Base-by-base conservation (phyloP, 2,888 invertebrate genomes). In the Timandra comae region DNA sequence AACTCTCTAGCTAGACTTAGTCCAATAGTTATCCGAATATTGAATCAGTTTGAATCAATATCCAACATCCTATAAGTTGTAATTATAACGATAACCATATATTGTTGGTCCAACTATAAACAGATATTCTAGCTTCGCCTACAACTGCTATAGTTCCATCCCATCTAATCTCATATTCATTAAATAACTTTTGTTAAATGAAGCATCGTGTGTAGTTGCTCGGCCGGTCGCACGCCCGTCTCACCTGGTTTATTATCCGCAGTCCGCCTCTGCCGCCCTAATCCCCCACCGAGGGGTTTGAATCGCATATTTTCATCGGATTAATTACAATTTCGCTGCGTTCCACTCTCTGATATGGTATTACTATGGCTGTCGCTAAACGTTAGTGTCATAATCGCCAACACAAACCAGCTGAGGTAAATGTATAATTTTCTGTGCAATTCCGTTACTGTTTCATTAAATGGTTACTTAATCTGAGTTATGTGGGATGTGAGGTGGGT, bases 221-320 rank as follows among this genome's bases (percentile, higher is more conserved):
- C 16, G 26, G 35, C 16, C 16, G 26, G 35, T 28, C 9, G 24
- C 9, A 10, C 10, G 24, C 24, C 22, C 24, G 7, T 4, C 8
- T 3, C 11, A 8, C 24, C 24, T 11, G 24, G 2, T 11, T 7
- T 11, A 11, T 24, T 11, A 11, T 11, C 23, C 27, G 12, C 22
- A 16, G n/a, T 28, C 23, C 30, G 21, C 27, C 35, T 30, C 37
- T 43, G 30, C 23, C 38, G 27, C 41, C 26, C 44, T 43, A 46
- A 57, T 54, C 49, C 58, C 46, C 45, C 12, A 9, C 8, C 22
- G 11, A 33, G 50, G 49, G 52, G 60, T 59, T 62, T 49, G 56
- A 68, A 67, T 63, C 61, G 62, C 56, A 63, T 60, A 74, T 75
- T 78, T 78, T 76, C 66, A 61, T 52, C 49, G 67, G 67, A 69